A percentile compares a stretch with the other conserved stretches of the same genome.
Evolutionary conservation across 2,888 invertebrate species (phyloP).

Genomic region (Xylota segnis): DNA sequence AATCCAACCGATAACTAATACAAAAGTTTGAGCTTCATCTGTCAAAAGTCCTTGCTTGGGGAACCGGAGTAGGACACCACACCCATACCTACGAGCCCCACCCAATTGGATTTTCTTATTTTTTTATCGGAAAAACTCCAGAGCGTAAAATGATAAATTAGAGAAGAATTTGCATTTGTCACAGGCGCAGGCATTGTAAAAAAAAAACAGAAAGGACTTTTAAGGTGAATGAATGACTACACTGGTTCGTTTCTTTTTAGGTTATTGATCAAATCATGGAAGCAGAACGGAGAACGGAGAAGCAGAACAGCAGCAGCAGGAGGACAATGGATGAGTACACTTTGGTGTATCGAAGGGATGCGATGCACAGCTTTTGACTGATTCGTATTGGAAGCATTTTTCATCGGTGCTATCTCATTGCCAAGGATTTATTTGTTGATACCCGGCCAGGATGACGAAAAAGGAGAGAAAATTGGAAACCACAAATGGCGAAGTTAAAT

Average conservation of each 20-base stretch:
- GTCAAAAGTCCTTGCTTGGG: slow-evolving; percentile 53
- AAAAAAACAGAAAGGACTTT: slow-evolving; percentile 8
- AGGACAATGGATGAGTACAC: slow-evolving; percentile 6
- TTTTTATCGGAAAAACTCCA: slow-evolving; percentile 15
- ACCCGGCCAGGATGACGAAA: slow-evolving; percentile 8
- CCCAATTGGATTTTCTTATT: neutral
- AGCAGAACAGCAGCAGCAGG: neutral
- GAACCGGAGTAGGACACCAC: no score
- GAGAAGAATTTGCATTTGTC: slow-evolving; percentile 59
- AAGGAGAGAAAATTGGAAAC: slow-evolving; percentile 35
- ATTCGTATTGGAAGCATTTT: slow-evolving; percentile 39
- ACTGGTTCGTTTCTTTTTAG: slow-evolving; percentile 1
- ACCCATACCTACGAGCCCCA: neutral
- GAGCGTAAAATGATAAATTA: slow-evolving; percentile 60
- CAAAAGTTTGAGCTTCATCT: slow-evolving; percentile 71
- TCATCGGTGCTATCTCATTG: slow-evolving; percentile 26
- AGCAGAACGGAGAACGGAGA: slow-evolving; percentile 18
- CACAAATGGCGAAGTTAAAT: slow-evolving; percentile 46
- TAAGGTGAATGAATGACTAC: slow-evolving; percentile 30
- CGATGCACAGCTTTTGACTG: slow-evolving; percentile 34
- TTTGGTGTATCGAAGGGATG: neutral
- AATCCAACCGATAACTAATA: slow-evolving; percentile 68
- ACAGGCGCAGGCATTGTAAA: slow-evolving; percentile 1
- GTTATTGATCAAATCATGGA: slow-evolving; percentile 46
- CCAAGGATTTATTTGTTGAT: slow-evolving; percentile 4